Conservation (phyloP, 2,113 vertebrate species). For the Lycaon pictus region DNA sequence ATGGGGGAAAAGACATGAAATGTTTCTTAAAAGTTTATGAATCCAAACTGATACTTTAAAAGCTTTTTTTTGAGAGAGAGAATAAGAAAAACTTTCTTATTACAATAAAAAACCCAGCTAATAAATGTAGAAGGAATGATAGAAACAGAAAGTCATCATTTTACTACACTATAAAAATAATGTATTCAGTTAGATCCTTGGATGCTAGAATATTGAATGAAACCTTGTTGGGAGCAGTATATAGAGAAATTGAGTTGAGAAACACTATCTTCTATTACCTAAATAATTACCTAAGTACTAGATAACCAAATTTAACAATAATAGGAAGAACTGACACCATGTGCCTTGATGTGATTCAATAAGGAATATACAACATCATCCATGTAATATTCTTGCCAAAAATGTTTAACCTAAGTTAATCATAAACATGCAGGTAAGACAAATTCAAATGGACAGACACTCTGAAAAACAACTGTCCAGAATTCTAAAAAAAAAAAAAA, state of each 20-base stretch:
- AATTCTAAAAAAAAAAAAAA: background rate
- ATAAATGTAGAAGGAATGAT: slow-evolving; percentile 12
- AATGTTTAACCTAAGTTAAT: slow-evolving; percentile 37
- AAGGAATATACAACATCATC: background rate
- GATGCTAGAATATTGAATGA: slow-evolving; percentile 26
- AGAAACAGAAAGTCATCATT: background rate
- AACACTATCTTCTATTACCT: background rate
- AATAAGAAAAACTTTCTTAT: background rate
- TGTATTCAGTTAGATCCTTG: background rate
- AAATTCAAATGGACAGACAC: background rate
- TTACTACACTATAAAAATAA: slow-evolving; percentile 7
- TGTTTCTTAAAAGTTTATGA: slow-evolving; percentile 5
- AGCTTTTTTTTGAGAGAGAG: background rate
- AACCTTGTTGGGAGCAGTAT: background rate
- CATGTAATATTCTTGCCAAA: background rate
- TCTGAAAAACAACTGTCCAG: background rate
- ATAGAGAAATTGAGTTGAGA: slow-evolving; percentile 4
- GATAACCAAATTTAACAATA: slow-evolving; percentile 47
- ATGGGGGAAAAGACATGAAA: background rate
- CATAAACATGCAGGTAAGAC: slow-evolving; percentile 29
- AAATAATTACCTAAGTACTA: background rate
- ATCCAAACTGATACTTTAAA: background rate
- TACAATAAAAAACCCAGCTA: background rate
- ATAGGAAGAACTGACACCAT: background rate
- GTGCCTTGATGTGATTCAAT: background rate